A percentile compares a stretch with the other conserved stretches of the same genome.
Evolutionary conservation across 1,140 invertebrate genomes (phyloP).

Genomic region (Tribolium madens): DNA sequence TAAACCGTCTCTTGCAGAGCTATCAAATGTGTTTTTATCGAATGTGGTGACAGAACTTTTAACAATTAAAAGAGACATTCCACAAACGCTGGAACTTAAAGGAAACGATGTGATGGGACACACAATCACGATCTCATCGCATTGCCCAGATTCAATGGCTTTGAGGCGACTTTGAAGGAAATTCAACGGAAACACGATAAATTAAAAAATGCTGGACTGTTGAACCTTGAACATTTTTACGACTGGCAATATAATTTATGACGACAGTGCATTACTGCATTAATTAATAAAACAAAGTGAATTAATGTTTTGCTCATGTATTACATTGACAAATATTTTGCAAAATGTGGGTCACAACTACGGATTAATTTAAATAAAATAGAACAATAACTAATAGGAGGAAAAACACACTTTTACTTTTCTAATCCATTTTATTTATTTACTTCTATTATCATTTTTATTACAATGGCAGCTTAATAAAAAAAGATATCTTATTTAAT

Average conservation of each 20-base stretch:
- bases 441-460: conserved; percentile 1
- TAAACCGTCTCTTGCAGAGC: not conserved
- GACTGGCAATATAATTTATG: no score
- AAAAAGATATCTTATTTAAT: not conserved
- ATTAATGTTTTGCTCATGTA: not conserved
- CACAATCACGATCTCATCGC: conserved; percentile 7
- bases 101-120: conserved; percentile 30
- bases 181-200: not conserved
- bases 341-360: no score
- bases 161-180: conserved; percentile 5
- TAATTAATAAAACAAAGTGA: not conserved
- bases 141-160: conserved; percentile 29
- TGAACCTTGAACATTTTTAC: not conserved
- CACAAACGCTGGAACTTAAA: conserved; percentile 9
- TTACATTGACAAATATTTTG: no score
- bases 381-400: no score
- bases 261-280: no score
- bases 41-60: not conserved
- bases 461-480: not conserved
- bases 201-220: not conserved
- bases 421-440: not conserved
- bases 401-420: not conserved
- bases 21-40: conserved; percentile 8
- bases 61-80: conserved; percentile 29
- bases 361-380: no score